Base-by-base conservation (phyloP, 1,140 invertebrate genomes). In the Ectropis grisescens region DNA sequence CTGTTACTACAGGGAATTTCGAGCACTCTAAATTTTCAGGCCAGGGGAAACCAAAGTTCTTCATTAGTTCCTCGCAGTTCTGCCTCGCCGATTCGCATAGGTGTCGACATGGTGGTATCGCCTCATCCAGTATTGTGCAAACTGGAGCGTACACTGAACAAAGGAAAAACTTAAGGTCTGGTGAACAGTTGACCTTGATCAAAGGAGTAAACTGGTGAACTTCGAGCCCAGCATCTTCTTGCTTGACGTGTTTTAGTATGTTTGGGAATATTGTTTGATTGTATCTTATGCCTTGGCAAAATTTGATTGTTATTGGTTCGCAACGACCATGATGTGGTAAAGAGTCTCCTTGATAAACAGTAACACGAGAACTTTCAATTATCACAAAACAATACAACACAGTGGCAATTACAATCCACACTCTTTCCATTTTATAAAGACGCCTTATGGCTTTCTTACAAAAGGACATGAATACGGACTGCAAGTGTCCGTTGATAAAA, bases 201-300 rank as follows among this genome's bases (percentile, higher is more conserved):
- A 99, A 80, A 1, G 97, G 95, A 37, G 93, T 93, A 67, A 95
- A 98, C 62, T 96, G 93, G 67, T 97, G 93, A 0, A 99, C 90
- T 55, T 98, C 96, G 31, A 93, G 81, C 1, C 93, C 96, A 11
- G 97, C 98, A 53, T 98, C 96, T 54, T 98, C 94, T 80, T 99
- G 96, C 51, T 92, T 96, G 32, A 91, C 89, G 58, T 99, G 97
- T 33, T 93, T 91, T 44, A 98, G 82, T 16, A 98, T 62, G 82
- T 98, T 99, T 2, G 96, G 97, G 90, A 98, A 95, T 37, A 98
- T 97, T 0, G 97, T 99, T 76, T 91, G 86, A 74, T 98, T 99
- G 76, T 99, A 99, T 16, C 87, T 88, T 34, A 98, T 93, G 58
- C 97, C 91, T 74, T 90, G 90, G 82, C 97, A 99, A 51, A 98